These are phyloP conservation scores for Solenodon paradoxus DNA, from an alignment of 2,113 vertebrate genomes.

Conservation along the genomic window DNA sequence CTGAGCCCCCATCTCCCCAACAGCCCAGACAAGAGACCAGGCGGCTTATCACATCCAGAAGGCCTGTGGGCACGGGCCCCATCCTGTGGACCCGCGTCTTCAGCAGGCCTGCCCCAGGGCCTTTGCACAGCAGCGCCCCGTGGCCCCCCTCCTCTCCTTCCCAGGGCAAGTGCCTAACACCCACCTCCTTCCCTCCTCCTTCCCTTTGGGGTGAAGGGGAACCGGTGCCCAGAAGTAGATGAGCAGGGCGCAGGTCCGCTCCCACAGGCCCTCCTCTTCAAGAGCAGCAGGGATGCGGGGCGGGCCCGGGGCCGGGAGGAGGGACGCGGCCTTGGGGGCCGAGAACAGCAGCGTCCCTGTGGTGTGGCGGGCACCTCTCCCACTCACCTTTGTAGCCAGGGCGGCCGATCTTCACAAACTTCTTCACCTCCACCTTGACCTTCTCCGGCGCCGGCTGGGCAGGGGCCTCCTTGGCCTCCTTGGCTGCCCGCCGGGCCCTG, in stretches of 20 bases:
- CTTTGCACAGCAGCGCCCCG: background rate
- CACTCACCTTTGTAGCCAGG: conserved; percentile 95
- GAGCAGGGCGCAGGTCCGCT: rapidly evolving
- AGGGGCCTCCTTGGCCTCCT: conserved; percentile 97
- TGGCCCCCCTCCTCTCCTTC: background rate
- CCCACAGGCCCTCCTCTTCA: background rate
- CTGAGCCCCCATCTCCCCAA: rapidly evolving
- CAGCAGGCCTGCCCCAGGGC: background rate
- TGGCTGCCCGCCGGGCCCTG: conserved; percentile 93
- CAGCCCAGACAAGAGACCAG: background rate
- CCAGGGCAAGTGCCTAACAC: background rate
- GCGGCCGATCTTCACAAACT: conserved; percentile 98
- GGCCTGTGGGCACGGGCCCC: background rate
- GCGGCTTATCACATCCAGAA: background rate
- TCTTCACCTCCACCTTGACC: conserved; percentile 98
- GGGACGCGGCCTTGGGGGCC: too few relatives aligned
- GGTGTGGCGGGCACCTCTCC: background rate
- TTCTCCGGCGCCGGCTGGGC: conserved; percentile 98
- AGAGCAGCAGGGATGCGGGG: too few relatives aligned
- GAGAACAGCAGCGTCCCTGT: background rate
- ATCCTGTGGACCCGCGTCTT: rapidly evolving
- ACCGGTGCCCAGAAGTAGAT: background rate
- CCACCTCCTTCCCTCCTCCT: background rate
- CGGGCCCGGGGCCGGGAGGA: too few relatives aligned
- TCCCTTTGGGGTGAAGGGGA: background rate